Evolutionary conservation across 2,113 vertebrate species (phyloP).

Genomic region (Eretmochelys imbricata): DNA sequence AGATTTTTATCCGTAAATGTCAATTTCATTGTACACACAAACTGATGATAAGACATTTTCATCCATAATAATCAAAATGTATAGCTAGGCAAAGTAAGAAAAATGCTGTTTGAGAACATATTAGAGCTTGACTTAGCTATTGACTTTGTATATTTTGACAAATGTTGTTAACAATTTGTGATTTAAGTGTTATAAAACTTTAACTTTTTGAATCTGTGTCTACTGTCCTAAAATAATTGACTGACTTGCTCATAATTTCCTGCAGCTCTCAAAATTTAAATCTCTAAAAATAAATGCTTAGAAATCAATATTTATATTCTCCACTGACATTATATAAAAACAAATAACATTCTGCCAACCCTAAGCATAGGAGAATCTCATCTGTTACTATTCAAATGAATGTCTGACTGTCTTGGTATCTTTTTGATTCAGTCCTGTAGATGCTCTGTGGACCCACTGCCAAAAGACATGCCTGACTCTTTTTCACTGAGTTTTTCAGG

Average conservation of each 20-base stretch:
- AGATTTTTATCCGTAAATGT: neutral
- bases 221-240: neutral
- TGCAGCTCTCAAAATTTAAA: neutral
- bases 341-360: no score
- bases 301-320: no score
- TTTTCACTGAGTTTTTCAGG: neutral
- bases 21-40: neutral
- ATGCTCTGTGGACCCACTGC: neutral
- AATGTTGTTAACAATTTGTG: neutral
- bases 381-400: no score
- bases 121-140: neutral
- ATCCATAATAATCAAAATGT: neutral
- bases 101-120: neutral
- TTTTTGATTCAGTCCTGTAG: neutral
- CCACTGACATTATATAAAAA: no score
- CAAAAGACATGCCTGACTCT: neutral
- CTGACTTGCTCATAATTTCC: neutral
- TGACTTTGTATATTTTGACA: neutral
- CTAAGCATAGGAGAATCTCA: no score
- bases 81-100: neutral
- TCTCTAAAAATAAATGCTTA: no score
- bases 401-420: neutral
- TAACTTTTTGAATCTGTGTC: neutral
- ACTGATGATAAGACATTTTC: neutral
- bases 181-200: neutral